Conservation (phyloP, 2,113 vertebrate species). For the Amazona vittata region DNA sequence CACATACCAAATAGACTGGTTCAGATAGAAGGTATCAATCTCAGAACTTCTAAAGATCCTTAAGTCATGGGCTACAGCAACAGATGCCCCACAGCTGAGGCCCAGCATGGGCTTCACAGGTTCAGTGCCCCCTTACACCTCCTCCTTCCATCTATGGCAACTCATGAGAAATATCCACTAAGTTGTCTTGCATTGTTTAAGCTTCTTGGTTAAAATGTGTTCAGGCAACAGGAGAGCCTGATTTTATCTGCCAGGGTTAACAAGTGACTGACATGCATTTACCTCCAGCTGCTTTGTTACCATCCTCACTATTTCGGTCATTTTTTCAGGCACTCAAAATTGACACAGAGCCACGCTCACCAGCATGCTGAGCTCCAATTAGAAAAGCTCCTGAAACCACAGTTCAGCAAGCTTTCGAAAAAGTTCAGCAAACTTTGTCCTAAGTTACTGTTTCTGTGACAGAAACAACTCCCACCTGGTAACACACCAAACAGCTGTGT, state of each 20-base stretch:
- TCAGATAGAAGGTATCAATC: not conserved
- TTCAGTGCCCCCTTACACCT: not conserved
- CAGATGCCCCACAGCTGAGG: rapidly evolving
- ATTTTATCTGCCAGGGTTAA: not conserved
- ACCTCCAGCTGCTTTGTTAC: not conserved
- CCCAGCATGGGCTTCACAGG: too few relatives aligned
- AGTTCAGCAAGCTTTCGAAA: not conserved
- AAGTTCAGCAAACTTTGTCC: not conserved
- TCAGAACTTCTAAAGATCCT: not conserved
- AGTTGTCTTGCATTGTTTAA: not conserved
- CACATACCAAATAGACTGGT: rapidly evolving
- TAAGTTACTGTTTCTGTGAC: not conserved
- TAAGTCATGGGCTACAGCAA: rapidly evolving
- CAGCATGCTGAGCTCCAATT: not conserved
- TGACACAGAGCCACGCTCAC: not conserved
- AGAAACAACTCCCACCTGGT: not conserved
- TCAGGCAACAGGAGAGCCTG: not conserved
- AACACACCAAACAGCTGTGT: not conserved
- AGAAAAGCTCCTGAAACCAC: not conserved
- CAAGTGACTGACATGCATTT: not conserved
- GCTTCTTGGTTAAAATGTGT: not conserved
- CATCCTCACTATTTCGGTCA: rapidly evolving
- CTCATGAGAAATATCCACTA: not conserved
- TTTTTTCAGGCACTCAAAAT: not conserved
- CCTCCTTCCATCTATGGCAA: not conserved